Conservation (phyloP, 1,140 invertebrate species). For the Odontomachus brunneus region DNA sequence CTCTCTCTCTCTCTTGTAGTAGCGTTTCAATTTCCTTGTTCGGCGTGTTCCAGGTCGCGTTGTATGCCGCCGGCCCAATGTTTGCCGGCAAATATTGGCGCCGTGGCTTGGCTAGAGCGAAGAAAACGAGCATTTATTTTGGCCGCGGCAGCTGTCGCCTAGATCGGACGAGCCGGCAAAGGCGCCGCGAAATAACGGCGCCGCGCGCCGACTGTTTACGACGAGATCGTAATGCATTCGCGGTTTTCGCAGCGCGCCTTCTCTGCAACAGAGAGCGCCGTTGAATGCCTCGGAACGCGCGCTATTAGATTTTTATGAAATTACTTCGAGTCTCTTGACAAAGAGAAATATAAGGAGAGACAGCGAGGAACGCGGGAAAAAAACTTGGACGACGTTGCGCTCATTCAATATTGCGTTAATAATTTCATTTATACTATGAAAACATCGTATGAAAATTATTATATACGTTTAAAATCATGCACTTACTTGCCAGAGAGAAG, state of each 20-base stretch:
- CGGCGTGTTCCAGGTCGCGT: conserved; percentile 53
- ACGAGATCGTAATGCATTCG: neutral
- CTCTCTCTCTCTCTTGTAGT: neutral
- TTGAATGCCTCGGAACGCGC: no score
- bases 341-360: no score
- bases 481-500: no score
- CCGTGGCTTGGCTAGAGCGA: conserved; percentile 14
- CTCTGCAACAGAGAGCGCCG: no score
- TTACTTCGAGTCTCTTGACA: no score
- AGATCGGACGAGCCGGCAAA: conserved; percentile 26
- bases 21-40: conserved; percentile 68
- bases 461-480: no score
- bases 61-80: conserved; percentile 49
- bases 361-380: no score
- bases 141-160: conserved; percentile 25
- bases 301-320: no score
- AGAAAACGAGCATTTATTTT: conserved; percentile 43
- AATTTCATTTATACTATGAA: no score
- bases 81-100: conserved; percentile 70
- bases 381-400: no score
- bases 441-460: no score
- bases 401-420: no score
- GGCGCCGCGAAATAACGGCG: neutral
- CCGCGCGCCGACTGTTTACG: neutral
- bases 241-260: neutral